Base-by-base conservation (phyloP, 2,888 invertebrate genomes). In the Sphinx pinastri region DNA sequence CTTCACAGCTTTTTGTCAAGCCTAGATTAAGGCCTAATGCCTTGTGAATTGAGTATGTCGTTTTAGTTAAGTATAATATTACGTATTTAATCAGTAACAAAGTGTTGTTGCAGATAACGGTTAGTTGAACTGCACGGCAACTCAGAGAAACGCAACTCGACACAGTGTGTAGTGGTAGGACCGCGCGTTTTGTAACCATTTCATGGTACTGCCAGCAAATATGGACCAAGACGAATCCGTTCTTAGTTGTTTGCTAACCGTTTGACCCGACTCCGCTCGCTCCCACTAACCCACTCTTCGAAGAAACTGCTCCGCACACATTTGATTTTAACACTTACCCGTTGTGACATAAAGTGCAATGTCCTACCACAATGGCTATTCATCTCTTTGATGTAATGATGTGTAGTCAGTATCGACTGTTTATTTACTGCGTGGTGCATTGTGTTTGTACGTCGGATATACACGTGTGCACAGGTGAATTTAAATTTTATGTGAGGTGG, bases 371-470 rank as follows among this genome's bases (percentile, higher is more conserved):
- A 88, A 85, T 80, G 77, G 76, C 80, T 84, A 83, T 88, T 88
- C 87, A 90, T 88, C 87, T 88, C 86, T 88, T 89, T 87, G 88
- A 89, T 91, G 89, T 90, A 91, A 91, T 91, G 88, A 91, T 90
- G 91, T 91, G 89, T 90, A 89, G 91, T 88, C 85, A 84, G 88
- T 92, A 91, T 92, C 91, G 89, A 92, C 90, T 92, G 92, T 93
- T 93, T 92, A 92, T 93, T 92, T 92, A 91, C 89, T 86, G 87
- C 82, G 82, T 74, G 78, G 75, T 73, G 75, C 73, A 79, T 73
- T 74, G 76, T 71, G 72, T 38, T 0, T 13, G 14, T 51, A 70
- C 14, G 83, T 79, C 83, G 79, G 82, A 90, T 82, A 83, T 83
- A 71, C 69, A 68, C 74, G 72, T 72, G 74, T 47, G 68, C 70